These are phyloP conservation scores for Platyscapa corneri DNA, from an alignment of 1,140 invertebrate genomes.

Conservation along the genomic window DNA sequence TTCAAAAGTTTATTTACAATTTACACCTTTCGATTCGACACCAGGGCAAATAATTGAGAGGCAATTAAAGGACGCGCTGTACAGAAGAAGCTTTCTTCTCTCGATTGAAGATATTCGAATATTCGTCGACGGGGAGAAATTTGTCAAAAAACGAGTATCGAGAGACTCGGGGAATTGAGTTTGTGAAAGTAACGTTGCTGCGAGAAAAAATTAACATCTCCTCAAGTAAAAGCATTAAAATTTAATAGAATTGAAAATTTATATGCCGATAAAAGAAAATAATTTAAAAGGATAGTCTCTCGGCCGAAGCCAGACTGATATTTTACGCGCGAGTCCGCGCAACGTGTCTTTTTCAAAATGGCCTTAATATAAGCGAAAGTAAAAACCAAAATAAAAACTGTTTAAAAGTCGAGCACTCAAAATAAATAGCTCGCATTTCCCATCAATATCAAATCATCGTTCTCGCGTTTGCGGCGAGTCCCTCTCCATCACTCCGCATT, in stretches of 20 bases:
- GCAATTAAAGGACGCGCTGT: too few relatives aligned
- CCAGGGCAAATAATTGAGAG: too few relatives aligned
- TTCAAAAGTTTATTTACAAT: too few relatives aligned
- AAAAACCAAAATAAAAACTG: not conserved
- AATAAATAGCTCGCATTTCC: not conserved
- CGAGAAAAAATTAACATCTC: too few relatives aligned
- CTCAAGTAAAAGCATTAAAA: too few relatives aligned
- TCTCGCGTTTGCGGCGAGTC: not conserved
- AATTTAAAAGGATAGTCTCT: not conserved
- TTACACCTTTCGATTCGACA: too few relatives aligned
- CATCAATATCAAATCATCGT: not conserved
- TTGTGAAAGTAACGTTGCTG: not conserved
- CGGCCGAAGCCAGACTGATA: not conserved
- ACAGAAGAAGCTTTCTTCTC: not conserved
- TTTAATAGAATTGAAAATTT: too few relatives aligned
- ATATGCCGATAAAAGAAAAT: not conserved
- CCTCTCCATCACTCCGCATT: not conserved
- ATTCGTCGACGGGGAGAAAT: not conserved
- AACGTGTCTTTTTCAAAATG: not conserved
- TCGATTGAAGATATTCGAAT: constrained; percentile 6
- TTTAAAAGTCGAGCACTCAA: not conserved
- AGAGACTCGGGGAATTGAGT: not conserved
- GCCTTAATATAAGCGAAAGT: not conserved
- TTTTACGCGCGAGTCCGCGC: not conserved
- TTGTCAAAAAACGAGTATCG: not conserved